Evolutionary conservation across 1,140 invertebrate species (phyloP).

Genomic region (Leptinotarsa texana): DNA sequence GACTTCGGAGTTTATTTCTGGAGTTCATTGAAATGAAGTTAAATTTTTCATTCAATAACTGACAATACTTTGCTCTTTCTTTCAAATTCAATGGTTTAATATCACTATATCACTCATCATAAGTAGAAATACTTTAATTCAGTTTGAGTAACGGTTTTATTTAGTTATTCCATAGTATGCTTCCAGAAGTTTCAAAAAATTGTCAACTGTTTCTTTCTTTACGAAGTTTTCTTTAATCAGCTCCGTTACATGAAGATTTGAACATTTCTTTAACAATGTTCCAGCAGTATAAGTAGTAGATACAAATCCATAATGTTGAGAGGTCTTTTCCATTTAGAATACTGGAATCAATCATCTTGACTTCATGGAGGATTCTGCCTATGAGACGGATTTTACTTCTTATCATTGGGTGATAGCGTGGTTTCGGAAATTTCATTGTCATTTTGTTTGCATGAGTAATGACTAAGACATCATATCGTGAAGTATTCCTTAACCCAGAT

Average conservation of each 20-base stretch:
- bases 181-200: constrained; percentile 8
- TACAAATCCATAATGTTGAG: background rate
- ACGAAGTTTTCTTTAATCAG: background rate
- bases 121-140: too few relatives aligned
- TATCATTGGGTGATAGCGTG: constrained; percentile 21
- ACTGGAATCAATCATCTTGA: background rate
- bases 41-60: too few relatives aligned
- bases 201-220: background rate
- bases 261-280: constrained; percentile 1
- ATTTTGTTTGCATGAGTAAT: constrained; percentile 20
- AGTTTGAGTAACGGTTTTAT: too few relatives aligned
- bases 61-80: too few relatives aligned
- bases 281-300: constrained; percentile 8
- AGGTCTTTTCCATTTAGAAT: background rate
- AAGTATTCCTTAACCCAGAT: too few relatives aligned
- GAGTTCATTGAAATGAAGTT: too few relatives aligned
- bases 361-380: constrained; percentile 9
- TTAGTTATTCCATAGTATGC: too few relatives aligned
- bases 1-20: too few relatives aligned
- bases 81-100: too few relatives aligned
- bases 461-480: too few relatives aligned
- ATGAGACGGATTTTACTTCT: constrained; percentile 15
- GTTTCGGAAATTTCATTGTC: constrained; percentile 11
- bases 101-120: too few relatives aligned
- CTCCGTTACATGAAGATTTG: constrained; percentile 16